Evolutionary conservation across 2,888 invertebrate species (phyloP), one percentile per base, ranked within the genome.

Genomic region (Lymantria monacha): DNA sequence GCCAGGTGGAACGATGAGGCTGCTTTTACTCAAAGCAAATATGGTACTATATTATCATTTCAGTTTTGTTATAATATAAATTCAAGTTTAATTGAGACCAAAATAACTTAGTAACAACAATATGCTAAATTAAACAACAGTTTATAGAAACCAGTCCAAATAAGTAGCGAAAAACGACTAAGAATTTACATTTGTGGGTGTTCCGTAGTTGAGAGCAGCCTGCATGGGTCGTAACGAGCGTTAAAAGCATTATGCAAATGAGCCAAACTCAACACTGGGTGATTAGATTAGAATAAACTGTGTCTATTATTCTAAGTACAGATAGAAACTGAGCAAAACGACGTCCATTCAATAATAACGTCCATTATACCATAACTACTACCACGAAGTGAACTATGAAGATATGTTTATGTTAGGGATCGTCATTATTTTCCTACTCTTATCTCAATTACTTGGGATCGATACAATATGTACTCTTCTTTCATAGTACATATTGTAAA

Each of bases 181-280:
- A 52, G 55, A 61, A 61, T 65, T 67, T 59, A 68, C 57, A 68
- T 68, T 57, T 57, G 57, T 47, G 55, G 57, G 55, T 57, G 48
- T 57, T 11, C 56, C 53, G 46, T 33, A 48, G 46, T 53, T 42
- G 47, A 45, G 46, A 53, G 55, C 55, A 41, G 69, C 57, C 59
- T 62, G 62, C 57, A 66, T 68, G 62, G 56, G 53, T 49, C 48
- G 59, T 48, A 65, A 68, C 53, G 66, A 65, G 57, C 53, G 53
- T 61, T 59, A 59, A 59, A 57, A 65, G 66, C 63, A 65, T 62
- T 68, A 68, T 65, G 55, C 43, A 65, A 66, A 66, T 62, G 54
- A 59, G 47, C 55, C 48, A 53, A 59, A 62, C 46, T 59, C 48
- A 49, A 51, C 54, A 53, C 49, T 46, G 48, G 47, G 51, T 51